These are phyloP conservation scores for Chanos chanos DNA, from an alignment of 2,797 vertebrate species.

Conservation along the genomic window DNA sequence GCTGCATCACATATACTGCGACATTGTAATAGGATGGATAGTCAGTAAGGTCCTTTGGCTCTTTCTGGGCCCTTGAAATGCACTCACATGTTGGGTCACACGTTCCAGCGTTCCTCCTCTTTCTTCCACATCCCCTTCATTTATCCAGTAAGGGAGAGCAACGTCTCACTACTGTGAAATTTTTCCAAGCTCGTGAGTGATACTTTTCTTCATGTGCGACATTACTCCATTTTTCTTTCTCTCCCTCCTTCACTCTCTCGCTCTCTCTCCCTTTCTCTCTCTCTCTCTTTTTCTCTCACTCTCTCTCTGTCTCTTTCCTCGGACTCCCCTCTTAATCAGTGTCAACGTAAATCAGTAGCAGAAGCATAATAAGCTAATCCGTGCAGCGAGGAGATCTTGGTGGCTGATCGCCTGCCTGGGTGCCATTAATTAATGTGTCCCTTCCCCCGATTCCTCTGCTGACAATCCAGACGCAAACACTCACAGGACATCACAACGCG, in stretches of 20 bases:
- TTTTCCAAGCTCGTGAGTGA: too few relatives aligned
- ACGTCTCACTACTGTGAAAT: too few relatives aligned
- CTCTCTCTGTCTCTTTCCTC: neutral
- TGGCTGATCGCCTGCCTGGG: slow-evolving; percentile 16
- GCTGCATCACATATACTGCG: too few relatives aligned
- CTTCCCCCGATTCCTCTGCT: slow-evolving; percentile 28
- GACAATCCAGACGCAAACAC: too few relatives aligned
- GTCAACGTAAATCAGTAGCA: neutral
- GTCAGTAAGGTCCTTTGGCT: too few relatives aligned
- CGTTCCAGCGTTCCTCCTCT: neutral
- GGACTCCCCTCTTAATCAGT: slow-evolving; percentile 54
- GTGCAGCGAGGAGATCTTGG: slow-evolving; percentile 40
- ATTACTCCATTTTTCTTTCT: neutral
- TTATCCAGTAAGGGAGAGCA: too few relatives aligned
- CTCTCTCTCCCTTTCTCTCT: slow-evolving; percentile 12
- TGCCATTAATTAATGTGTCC: slow-evolving; percentile 52
- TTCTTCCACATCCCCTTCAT: neutral
- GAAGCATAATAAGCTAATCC: slow-evolving; percentile 55
- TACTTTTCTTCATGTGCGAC: too few relatives aligned
- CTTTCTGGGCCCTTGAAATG: too few relatives aligned
- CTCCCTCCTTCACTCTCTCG: too few relatives aligned
- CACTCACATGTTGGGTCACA: neutral
- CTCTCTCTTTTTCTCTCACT: slow-evolving; percentile 5
- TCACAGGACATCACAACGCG: too few relatives aligned
- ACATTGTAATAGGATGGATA: too few relatives aligned